These are phyloP conservation scores for Carlito syrichta DNA, from an alignment of 2,113 vertebrate species.

Conservation along the genomic window DNA sequence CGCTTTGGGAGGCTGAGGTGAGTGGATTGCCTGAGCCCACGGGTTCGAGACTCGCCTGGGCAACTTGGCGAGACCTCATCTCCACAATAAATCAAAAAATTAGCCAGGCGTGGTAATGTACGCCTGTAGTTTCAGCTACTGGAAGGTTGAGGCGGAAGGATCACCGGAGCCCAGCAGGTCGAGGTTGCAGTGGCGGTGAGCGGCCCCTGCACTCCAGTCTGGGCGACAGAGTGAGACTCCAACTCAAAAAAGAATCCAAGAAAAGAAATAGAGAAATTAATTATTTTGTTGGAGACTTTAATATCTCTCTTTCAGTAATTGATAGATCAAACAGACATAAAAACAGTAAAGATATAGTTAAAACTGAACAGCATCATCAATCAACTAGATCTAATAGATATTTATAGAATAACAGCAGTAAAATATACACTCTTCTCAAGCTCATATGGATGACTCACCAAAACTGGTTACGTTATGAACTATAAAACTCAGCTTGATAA, in stretches of 20 bases:
- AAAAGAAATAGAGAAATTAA: neutral
- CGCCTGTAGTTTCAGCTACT: too few relatives aligned
- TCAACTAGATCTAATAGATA: neutral
- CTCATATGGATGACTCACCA: neutral
- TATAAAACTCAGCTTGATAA: neutral
- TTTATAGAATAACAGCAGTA: neutral
- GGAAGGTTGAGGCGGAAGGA: too few relatives aligned
- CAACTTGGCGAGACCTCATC: too few relatives aligned
- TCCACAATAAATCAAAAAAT: too few relatives aligned
- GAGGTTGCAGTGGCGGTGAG: too few relatives aligned
- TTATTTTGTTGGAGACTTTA: neutral
- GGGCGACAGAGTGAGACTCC: too few relatives aligned
- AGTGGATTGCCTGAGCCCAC: too few relatives aligned
- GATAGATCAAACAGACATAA: neutral
- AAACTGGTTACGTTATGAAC: neutral
- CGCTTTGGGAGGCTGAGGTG: too few relatives aligned
- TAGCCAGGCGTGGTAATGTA: too few relatives aligned
- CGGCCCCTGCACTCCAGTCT: too few relatives aligned
- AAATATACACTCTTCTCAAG: neutral
- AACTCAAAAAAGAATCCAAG: neutral
- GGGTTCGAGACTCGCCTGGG: too few relatives aligned
- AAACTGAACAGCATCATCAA: neutral
- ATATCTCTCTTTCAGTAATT: neutral
- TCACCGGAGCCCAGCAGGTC: too few relatives aligned
- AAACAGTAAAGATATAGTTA: neutral